Conservation (phyloP, 2,888 invertebrate genomes). For the Electrophaes corylata region DNA sequence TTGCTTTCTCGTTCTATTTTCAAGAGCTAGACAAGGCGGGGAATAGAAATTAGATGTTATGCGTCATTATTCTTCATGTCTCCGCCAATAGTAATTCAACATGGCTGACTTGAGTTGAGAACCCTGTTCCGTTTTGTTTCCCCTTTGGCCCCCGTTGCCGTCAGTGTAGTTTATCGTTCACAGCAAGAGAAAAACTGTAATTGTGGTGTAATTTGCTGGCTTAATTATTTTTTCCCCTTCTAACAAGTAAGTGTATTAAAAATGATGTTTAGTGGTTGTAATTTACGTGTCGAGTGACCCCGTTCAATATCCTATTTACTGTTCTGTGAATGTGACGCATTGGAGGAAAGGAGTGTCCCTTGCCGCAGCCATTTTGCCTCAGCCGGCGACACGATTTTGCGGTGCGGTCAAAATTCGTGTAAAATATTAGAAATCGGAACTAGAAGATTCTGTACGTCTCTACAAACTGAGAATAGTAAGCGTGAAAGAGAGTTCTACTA, state of each 20-base stretch:
- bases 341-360: constrained; percentile 85
- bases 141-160: constrained; percentile 81
- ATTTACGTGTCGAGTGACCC: constrained; percentile 63
- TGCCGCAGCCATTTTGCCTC: constrained; percentile 84
- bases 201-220: constrained; percentile 83
- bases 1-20: constrained; percentile 26
- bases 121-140: constrained; percentile 84
- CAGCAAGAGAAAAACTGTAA: constrained; percentile 82
- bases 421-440: constrained; percentile 38
- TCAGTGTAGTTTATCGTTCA: constrained; percentile 84
- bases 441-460: constrained; percentile 30
- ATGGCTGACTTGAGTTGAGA: constrained; percentile 75
- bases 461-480: constrained; percentile 35
- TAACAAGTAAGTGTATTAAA: constrained; percentile 80
- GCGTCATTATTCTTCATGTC: constrained; percentile 29
- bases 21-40: constrained; percentile 20
- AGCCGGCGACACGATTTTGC: constrained; percentile 82
- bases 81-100: constrained; percentile 53
- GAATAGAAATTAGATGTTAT: constrained; percentile 11
- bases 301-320: constrained; percentile 53
- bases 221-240: constrained; percentile 82
- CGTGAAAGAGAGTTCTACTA: constrained; percentile 21
- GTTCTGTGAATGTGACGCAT: constrained; percentile 85
- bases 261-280: constrained; percentile 65
- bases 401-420: constrained; percentile 69